phyloP scores from a whole-genome alignment of 2,888 invertebrate genomes.

The Heliconius aoede region DNA sequence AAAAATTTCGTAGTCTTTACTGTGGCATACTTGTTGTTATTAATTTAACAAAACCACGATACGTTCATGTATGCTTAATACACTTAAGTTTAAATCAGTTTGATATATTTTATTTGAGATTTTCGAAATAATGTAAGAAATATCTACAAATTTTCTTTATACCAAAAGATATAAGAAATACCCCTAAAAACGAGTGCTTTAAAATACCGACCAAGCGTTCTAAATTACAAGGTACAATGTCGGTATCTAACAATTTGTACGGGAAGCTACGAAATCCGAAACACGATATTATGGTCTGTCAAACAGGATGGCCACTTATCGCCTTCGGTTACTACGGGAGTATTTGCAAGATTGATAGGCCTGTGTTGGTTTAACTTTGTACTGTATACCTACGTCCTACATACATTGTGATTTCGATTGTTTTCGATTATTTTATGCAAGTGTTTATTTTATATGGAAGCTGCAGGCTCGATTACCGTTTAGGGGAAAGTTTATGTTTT shows the following conservation, averaged over 20 bases:
- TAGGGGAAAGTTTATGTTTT: no score
- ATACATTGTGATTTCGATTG: not conserved
- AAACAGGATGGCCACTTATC: slow-evolving; percentile 27
- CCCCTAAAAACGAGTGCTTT: not conserved
- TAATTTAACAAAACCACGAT: no score
- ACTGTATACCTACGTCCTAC: not conserved
- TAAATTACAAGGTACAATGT: not conserved
- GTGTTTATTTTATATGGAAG: not conserved
- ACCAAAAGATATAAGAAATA: not conserved
- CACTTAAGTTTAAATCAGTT: no score
- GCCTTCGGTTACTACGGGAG: slow-evolving; percentile 24
- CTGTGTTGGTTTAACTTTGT: not conserved
- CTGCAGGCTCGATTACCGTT: no score
- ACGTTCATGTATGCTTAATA: no score
- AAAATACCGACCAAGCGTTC: not conserved
- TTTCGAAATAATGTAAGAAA: no score
- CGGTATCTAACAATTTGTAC: not conserved
- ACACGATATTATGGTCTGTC: slow-evolving; percentile 26
- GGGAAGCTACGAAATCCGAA: slow-evolving; percentile 24
- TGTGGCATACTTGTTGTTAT: no score
- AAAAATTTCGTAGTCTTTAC: no score
- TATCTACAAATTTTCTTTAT: no score
- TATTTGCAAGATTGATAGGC: slow-evolving; percentile 20
- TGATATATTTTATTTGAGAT: no score
- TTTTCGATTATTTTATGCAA: not conserved